A percentile compares a stretch with the other conserved stretches of the same genome.
These are phyloP conservation scores for Tiliacea aurago DNA, from an alignment of 2,888 invertebrate genomes.

Conservation along the genomic window DNA sequence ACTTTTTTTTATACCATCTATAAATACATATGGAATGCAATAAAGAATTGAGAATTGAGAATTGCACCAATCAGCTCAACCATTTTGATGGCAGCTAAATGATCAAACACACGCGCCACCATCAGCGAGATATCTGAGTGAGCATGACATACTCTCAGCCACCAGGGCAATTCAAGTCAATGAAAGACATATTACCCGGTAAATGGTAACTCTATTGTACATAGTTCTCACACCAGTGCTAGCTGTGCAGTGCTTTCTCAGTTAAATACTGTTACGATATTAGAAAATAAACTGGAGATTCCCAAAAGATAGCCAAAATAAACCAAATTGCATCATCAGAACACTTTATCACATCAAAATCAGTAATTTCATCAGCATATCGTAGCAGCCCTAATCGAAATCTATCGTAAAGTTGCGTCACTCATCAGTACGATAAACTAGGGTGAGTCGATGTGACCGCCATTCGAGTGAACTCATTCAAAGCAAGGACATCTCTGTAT, in stretches of 20 bases:
- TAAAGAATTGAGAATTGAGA: too few species aligned
- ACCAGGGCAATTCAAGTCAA: too few species aligned
- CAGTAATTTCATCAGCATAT: constrained; percentile 29
- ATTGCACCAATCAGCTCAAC: too few species aligned
- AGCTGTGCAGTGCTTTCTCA: neutral
- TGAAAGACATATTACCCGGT: too few species aligned
- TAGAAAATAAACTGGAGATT: neutral
- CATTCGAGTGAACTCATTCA: constrained; percentile 32
- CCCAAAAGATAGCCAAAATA: neutral
- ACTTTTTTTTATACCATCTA: too few species aligned
- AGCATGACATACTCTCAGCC: too few species aligned
- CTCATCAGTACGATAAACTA: constrained; percentile 9
- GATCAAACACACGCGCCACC: too few species aligned
- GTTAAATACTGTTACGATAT: neutral
- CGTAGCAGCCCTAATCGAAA: neutral
- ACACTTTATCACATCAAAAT: constrained; percentile 1
- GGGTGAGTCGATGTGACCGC: neutral
- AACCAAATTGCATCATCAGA: constrained; percentile 12
- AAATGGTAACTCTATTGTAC: too few species aligned
- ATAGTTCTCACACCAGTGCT: too few species aligned
- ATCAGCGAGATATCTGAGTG: too few species aligned
- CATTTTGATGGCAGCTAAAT: too few species aligned
- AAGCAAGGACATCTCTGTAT: constrained; percentile 13
- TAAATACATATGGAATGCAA: too few species aligned
- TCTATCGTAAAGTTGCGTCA: constrained; percentile 17